These are phyloP conservation scores for Ypsolopha scabrella DNA, from an alignment of 2,888 invertebrate species.

Conservation along the genomic window DNA sequence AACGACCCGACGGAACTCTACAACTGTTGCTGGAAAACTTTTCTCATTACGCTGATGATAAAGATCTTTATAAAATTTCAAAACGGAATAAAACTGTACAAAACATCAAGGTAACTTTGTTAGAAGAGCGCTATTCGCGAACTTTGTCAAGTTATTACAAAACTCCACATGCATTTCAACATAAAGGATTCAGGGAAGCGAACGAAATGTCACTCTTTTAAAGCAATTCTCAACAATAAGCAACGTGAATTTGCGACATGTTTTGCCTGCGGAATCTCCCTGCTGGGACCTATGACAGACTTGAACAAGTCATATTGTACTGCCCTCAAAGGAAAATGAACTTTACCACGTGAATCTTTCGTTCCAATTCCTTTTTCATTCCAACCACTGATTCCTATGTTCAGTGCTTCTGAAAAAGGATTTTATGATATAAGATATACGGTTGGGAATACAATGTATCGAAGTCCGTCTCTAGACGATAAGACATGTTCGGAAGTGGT, in stretches of 20 bases:
- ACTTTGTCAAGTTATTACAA: conserved; percentile 3
- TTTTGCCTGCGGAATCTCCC: conserved; percentile 31
- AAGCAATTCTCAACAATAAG: conserved; percentile 42
- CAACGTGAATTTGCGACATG: conserved; percentile 38
- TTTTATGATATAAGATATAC: conserved; percentile 8
- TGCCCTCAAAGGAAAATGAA: conserved; percentile 11
- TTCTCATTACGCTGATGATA: not conserved
- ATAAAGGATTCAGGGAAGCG: conserved; percentile 3
- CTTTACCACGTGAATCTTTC: conserved; percentile 12
- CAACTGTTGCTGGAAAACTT: not conserved
- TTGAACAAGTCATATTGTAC: conserved; percentile 12
- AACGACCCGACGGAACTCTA: not conserved
- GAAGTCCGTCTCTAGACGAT: conserved; percentile 37
- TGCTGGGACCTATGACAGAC: conserved; percentile 29
- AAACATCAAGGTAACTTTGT: conserved; percentile 1
- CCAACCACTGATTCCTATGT: conserved; percentile 10
- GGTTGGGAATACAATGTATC: conserved; percentile 19
- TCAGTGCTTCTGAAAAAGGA: conserved; percentile 2
- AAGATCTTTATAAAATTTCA: conserved; percentile 1
- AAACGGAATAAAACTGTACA: not conserved
- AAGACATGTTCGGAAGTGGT: conserved; percentile 53
- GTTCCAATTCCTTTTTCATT: conserved; percentile 19
- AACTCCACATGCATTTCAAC: conserved; percentile 1
- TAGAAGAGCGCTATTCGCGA: not conserved
- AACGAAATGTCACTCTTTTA: conserved; percentile 17